Conservation (phyloP, 2,113 vertebrate species). For the Protobothrops flavoviridis region DNA sequence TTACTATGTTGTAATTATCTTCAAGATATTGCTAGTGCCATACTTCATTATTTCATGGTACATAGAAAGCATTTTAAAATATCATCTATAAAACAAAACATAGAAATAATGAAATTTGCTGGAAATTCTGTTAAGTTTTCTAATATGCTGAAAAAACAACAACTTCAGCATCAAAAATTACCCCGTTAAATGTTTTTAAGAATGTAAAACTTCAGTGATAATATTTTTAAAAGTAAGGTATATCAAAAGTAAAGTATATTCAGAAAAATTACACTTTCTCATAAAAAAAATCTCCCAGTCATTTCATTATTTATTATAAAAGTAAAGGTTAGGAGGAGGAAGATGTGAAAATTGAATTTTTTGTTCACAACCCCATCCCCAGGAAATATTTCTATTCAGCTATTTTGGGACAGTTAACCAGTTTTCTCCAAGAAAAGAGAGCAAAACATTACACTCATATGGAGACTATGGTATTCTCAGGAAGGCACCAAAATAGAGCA, state of each 20-base stretch:
- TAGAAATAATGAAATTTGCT: background rate
- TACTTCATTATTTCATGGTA: background rate
- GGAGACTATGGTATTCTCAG: background rate
- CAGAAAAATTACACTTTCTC: conserved; percentile 1
- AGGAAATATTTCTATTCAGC: background rate
- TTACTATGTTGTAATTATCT: background rate
- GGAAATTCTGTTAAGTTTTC: background rate
- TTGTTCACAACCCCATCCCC: conserved; percentile 7
- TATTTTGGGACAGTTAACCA: background rate
- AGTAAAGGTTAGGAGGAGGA: background rate
- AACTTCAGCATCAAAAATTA: background rate
- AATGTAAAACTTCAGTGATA: background rate
- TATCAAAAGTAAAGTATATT: background rate
- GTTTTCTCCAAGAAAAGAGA: background rate
- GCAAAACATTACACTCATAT: background rate
- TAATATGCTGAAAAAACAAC: background rate
- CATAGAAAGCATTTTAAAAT: background rate
- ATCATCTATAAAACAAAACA: background rate
- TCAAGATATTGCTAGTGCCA: background rate
- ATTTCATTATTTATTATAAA: background rate
- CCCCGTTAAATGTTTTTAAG: background rate
- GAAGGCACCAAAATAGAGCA: background rate
- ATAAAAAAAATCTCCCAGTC: conserved; percentile 4
- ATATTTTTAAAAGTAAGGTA: conserved; percentile 6
- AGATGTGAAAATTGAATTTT: conserved; percentile 35